phyloP scores from a whole-genome alignment of 2,888 invertebrate species.

The Cepaea hortensis region DNA sequence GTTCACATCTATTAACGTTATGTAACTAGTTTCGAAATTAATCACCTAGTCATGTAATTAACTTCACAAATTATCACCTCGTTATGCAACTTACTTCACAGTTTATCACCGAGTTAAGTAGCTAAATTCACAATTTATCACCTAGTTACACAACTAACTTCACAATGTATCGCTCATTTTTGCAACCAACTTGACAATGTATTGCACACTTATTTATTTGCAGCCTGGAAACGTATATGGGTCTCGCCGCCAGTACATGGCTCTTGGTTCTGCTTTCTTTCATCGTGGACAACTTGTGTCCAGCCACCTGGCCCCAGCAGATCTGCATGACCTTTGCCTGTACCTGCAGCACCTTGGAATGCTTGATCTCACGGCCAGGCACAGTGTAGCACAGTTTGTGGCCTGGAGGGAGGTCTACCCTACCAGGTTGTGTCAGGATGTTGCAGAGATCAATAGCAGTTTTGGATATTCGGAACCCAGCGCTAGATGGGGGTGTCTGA shows the following conservation, averaged over 20 bases:
- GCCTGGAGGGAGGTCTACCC: conserved; percentile 75
- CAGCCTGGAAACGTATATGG: conserved; percentile 80
- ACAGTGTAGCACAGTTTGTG: conserved; percentile 69
- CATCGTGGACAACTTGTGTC: conserved; percentile 84
- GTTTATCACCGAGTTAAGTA: no score
- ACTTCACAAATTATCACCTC: no score
- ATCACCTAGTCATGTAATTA: no score
- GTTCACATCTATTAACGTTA: no score
- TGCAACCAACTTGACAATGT: no score
- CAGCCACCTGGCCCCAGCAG: conserved; percentile 87
- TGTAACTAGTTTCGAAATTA: no score
- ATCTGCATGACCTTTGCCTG: conserved; percentile 85
- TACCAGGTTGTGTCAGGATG: conserved; percentile 67
- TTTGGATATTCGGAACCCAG: conserved; percentile 73
- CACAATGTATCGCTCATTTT: no score
- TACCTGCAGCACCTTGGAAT: conserved; percentile 86
- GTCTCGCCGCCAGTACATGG: conserved; percentile 84
- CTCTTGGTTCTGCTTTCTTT: conserved; percentile 79
- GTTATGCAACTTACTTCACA: no score
- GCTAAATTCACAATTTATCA: no score
- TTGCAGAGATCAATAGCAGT: conserved; percentile 62
- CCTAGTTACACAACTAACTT: no score
- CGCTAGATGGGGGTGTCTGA: conserved; percentile 73
- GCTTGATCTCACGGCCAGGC: conserved; percentile 77
- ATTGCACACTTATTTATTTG: conserved; percentile 45